Conservation (phyloP, 2,888 invertebrate genomes). For the Cerastis leucographa region DNA sequence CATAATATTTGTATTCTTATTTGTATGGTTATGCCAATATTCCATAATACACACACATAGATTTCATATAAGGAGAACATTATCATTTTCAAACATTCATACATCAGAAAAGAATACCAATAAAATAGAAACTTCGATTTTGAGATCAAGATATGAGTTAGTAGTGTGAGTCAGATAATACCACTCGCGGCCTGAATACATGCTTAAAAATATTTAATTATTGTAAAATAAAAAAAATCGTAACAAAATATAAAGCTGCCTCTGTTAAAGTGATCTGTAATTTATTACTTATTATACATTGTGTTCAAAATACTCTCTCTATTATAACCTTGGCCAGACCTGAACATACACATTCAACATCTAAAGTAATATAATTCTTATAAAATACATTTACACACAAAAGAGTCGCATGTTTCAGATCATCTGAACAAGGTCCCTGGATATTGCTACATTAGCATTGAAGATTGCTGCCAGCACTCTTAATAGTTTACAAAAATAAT, state of each 20-base stretch:
- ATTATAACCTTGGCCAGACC: conserved; percentile 34
- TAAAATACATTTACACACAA: conserved; percentile 54
- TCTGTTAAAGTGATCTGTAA: conserved; percentile 29
- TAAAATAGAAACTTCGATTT: conserved; percentile 52
- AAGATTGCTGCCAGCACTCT: conserved; percentile 34
- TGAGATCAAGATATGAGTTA: conserved; percentile 62
- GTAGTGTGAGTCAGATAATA: conserved; percentile 51
- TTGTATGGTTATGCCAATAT: conserved; percentile 56
- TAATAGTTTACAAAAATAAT: conserved; percentile 54
- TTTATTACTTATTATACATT: conserved; percentile 46
- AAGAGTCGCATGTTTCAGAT: conserved; percentile 26
- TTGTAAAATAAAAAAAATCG: conserved; percentile 40
- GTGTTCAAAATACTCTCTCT: conserved; percentile 44
- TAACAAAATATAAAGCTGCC: conserved; percentile 67
- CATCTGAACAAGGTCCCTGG: conserved; percentile 38
- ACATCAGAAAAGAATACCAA: conserved; percentile 51
- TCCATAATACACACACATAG: conserved; percentile 35
- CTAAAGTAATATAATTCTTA: conserved; percentile 44
- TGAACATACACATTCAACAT: conserved; percentile 40
- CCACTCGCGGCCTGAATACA: conserved; percentile 21
- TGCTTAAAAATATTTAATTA: conserved; percentile 29
- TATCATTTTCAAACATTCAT: conserved; percentile 20
- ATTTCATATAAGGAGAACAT: conserved; percentile 28
- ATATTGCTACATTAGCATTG: conserved; percentile 38
- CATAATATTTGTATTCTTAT: conserved; percentile 29